Evolutionary conservation across 2,797 vertebrate genomes (phyloP).

Genomic region (Psittacula echo): DNA sequence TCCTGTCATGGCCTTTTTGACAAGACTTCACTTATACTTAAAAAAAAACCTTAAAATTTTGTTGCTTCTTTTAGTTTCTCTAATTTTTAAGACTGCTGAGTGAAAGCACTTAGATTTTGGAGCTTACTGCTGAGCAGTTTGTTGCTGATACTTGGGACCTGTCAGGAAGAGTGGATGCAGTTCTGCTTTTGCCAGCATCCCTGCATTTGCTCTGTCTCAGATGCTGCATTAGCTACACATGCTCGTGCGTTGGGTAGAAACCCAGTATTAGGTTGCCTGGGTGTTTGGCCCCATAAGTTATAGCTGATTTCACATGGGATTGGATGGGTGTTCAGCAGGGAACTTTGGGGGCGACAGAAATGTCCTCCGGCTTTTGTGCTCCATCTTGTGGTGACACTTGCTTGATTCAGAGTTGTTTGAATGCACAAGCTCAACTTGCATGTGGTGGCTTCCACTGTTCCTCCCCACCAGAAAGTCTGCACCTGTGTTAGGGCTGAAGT

Average conservation of each 20-base stretch:
- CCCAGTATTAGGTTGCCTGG: rapidly evolving
- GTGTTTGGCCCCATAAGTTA: not conserved
- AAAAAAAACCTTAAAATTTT: not conserved
- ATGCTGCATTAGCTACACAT: rapidly evolving
- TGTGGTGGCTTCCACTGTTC: not conserved
- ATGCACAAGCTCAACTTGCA: not conserved
- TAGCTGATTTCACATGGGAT: not conserved
- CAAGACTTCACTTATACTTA: not conserved
- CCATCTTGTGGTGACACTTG: constrained; percentile 10
- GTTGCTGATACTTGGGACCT: not conserved
- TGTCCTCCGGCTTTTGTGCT: constrained; percentile 40
- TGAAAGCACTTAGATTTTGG: not conserved
- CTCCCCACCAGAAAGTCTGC: not conserved
- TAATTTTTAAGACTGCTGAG: not conserved
- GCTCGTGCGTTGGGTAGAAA: not conserved
- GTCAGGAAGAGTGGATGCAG: not conserved
- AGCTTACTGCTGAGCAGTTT: not conserved
- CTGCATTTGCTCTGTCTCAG: not conserved
- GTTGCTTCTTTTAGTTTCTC: not conserved
- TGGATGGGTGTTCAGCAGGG: not conserved
- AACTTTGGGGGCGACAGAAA: not conserved
- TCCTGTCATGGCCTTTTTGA: not conserved
- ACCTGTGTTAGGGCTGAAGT: not conserved
- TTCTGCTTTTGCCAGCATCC: not conserved
- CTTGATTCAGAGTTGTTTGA: not conserved